Percentiles rank a stretch among this genome's conserved stretches.
Evolutionary conservation across 2,113 vertebrate genomes (phyloP).

Genomic region (Thryonomys swinderianus): DNA sequence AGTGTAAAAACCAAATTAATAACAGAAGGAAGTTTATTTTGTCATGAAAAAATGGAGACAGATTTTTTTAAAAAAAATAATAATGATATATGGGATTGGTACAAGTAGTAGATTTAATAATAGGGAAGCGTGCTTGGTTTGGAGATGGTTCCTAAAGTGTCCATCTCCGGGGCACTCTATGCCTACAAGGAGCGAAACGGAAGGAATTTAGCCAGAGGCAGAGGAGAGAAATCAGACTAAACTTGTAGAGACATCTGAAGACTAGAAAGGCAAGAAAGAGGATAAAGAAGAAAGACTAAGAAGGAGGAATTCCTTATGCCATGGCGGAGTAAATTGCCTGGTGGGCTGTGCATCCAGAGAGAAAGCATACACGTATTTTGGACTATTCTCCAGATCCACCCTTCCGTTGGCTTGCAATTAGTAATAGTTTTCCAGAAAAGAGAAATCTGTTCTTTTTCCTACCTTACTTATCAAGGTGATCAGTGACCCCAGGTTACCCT

Average conservation of each 20-base stretch:
- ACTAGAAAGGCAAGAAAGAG: not conserved
- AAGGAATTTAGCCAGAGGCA: not conserved
- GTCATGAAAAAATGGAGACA: not conserved
- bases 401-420: not conserved
- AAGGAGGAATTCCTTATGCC: not conserved
- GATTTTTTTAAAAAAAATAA: not conserved
- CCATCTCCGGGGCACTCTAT: too few relatives aligned
- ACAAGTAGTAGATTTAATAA: not conserved
- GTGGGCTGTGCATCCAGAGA: not conserved
- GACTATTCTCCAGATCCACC: not conserved
- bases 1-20: not conserved
- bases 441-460: not conserved
- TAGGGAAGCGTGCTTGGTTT: not conserved
- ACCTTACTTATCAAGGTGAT: not conserved
- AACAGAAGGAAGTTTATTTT: not conserved
- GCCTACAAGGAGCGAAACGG: not conserved
- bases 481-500: not conserved
- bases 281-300: not conserved
- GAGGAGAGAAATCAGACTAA: not conserved
- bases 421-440: not conserved
- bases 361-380: not conserved
- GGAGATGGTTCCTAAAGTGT: not conserved
- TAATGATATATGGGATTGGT: not conserved
- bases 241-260: not conserved
- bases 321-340: not conserved